These are phyloP conservation scores for Himalopsyche tibetana DNA, from an alignment of 2,888 invertebrate species.

Conservation along the genomic window DNA sequence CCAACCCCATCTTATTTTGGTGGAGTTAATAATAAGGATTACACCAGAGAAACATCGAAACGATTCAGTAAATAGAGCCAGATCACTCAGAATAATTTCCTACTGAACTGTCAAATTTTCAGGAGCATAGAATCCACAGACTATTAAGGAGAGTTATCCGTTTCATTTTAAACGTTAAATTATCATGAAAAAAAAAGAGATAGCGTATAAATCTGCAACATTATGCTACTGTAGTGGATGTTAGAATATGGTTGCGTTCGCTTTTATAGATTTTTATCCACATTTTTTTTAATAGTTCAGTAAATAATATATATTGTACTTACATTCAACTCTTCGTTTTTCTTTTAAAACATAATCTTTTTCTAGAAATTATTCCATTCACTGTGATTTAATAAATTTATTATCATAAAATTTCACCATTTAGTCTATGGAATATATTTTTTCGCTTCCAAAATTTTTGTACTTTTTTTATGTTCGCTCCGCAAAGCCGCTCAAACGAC, in stretches of 20 bases:
- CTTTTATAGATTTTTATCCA: not conserved
- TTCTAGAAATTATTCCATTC: too few relatives aligned
- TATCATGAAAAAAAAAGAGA: not conserved
- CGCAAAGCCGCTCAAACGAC: constrained; percentile 23
- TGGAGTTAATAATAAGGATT: constrained; percentile 19
- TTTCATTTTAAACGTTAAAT: not conserved
- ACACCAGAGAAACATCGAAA: constrained; percentile 3
- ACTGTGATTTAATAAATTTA: too few relatives aligned
- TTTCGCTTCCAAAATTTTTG: not conserved
- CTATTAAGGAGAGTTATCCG: not conserved
- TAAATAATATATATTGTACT: too few relatives aligned
- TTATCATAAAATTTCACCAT: not conserved
- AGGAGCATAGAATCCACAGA: not conserved
- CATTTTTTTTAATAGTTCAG: too few relatives aligned
- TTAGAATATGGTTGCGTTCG: not conserved
- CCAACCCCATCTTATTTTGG: constrained; percentile 43
- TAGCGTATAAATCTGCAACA: not conserved
- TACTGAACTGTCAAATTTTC: not conserved
- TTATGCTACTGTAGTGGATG: not conserved
- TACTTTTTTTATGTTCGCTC: not conserved
- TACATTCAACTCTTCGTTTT: too few relatives aligned
- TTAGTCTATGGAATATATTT: constrained; percentile 28
- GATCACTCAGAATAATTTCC: not conserved
- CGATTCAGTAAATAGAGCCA: not conserved
- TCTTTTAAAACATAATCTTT: too few relatives aligned